Conservation (phyloP, 2,797 vertebrate species). For the Hydrolagus colliei region DNA sequence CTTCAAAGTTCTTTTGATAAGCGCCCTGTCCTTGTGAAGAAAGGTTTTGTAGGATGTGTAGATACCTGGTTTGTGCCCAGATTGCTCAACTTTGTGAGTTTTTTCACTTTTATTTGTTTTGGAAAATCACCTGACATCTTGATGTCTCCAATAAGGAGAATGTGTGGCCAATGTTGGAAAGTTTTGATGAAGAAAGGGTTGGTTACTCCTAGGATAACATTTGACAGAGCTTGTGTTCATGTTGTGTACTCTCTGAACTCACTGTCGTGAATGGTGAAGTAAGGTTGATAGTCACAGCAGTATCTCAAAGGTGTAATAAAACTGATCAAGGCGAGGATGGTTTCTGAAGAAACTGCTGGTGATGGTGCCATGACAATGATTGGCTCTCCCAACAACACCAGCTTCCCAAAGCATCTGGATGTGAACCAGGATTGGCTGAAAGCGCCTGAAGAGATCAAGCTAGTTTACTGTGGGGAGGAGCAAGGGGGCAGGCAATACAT, state of each 20-base stretch:
- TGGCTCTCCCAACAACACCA: constrained; percentile 81
- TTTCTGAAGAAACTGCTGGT: constrained; percentile 75
- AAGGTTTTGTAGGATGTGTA: constrained; percentile 79
- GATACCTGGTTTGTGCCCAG: constrained; percentile 88
- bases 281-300: constrained; percentile 85
- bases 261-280: constrained; percentile 90
- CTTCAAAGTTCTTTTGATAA: constrained; percentile 78
- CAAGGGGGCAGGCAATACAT: too few relatives aligned
- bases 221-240: constrained; percentile 84
- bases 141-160: constrained; percentile 76
- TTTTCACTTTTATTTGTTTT: constrained; percentile 91
- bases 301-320: constrained; percentile 77
- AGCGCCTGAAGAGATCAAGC: constrained; percentile 58
- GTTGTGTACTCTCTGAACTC: constrained; percentile 90
- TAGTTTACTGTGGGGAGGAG: too few relatives aligned
- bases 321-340: constrained; percentile 79
- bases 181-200: constrained; percentile 97
- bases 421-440: constrained; percentile 80
- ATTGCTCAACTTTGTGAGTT: constrained; percentile 73
- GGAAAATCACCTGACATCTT: constrained; percentile 78
- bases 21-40: constrained; percentile 80
- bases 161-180: constrained; percentile 88
- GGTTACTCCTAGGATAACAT: constrained; percentile 84
- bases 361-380: constrained; percentile 83
- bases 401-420: constrained; percentile 87